Conservation (phyloP, 1,140 invertebrate species). For the Cotesia typhae region DNA sequence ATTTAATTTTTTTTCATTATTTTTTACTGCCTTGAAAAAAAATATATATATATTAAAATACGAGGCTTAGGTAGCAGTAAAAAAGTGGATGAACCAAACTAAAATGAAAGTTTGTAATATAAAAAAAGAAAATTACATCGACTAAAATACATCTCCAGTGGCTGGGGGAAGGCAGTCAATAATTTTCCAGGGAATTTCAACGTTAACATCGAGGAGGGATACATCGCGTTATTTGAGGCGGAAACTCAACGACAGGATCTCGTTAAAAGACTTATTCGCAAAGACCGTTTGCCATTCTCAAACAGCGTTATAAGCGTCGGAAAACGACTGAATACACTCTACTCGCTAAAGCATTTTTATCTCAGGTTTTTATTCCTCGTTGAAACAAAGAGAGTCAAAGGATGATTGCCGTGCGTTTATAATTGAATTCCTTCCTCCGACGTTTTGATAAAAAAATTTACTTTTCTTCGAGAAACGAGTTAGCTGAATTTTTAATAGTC, state of each 20-base stretch:
- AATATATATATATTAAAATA: no score
- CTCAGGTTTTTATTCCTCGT: no score
- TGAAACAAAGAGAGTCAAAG: no score
- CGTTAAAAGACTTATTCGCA: constrained; percentile 9
- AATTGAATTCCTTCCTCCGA: not conserved
- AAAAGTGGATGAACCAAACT: no score
- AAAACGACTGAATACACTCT: not conserved
- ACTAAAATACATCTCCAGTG: not conserved
- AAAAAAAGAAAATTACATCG: constrained; percentile 4
- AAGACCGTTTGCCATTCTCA: not conserved
- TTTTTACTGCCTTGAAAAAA: no score
- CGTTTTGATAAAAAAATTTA: no score
- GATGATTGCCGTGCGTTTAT: no score
- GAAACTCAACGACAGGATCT: constrained; percentile 10
- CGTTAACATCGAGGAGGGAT: not conserved
- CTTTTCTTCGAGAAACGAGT: no score
- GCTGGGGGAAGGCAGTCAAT: not conserved
- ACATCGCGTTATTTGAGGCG: not conserved
- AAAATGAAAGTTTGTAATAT: not conserved
- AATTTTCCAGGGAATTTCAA: not conserved
- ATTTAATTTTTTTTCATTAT: no score
- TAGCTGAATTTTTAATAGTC: no score
- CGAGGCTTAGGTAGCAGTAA: no score
- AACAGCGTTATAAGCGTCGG: not conserved
- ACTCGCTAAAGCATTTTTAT: not conserved